These are phyloP conservation scores for Allobates femoralis DNA, from an alignment of 2,797 vertebrate species.

Conservation along the genomic window DNA sequence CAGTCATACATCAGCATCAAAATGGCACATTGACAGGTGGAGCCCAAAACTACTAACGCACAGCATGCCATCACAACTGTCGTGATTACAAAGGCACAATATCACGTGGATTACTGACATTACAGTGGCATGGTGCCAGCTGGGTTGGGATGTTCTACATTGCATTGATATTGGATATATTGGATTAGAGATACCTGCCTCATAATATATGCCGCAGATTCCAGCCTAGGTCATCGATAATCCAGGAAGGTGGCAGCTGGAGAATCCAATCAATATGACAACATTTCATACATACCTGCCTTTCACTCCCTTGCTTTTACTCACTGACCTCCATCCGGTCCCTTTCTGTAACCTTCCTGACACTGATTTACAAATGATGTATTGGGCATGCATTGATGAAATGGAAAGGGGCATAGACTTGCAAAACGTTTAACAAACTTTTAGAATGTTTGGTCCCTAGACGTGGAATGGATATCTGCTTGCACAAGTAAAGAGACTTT, in stretches of 20 bases:
- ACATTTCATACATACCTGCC: slow-evolving; percentile 47
- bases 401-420: background rate
- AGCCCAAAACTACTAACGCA: background rate
- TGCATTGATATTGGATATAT: background rate
- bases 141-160: background rate
- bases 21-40: background rate
- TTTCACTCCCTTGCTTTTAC: slow-evolving; percentile 25
- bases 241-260: slow-evolving; percentile 49
- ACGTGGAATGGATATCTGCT: background rate
- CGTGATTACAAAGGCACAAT: background rate
- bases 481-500: background rate
- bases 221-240: slow-evolving; percentile 33
- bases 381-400: background rate
- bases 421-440: background rate
- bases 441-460: background rate
- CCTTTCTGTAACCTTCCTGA: slow-evolving; percentile 43
- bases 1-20: background rate
- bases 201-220: background rate
- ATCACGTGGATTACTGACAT: background rate
- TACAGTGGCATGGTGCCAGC: background rate
- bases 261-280: slow-evolving; percentile 52
- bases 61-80: background rate
- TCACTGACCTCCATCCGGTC: slow-evolving; percentile 15
- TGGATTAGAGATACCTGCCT: background rate
- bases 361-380: background rate